Evolutionary conservation across 2,113 vertebrate genomes (phyloP).

Genomic region (Papio anubis): DNA sequence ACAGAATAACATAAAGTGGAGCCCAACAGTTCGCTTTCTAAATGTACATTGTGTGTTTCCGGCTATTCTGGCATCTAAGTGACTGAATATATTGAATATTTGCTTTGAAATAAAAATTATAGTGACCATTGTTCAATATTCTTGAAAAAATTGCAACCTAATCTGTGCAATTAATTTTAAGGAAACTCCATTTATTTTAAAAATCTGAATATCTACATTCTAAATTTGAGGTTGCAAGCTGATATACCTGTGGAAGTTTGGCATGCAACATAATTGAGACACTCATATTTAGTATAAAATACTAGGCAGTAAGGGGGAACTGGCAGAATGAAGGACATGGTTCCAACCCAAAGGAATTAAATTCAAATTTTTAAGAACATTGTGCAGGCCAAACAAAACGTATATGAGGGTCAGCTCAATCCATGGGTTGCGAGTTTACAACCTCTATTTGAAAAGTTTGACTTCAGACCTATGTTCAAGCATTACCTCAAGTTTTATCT

Average conservation of each 20-base stretch:
- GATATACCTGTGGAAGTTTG: background rate
- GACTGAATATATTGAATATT: background rate
- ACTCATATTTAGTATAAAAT: background rate
- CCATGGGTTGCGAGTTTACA: background rate
- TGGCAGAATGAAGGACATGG: background rate
- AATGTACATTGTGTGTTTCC: background rate
- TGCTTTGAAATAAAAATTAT: constrained; percentile 31
- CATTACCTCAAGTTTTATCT: background rate
- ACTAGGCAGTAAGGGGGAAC: background rate
- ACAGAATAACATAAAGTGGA: background rate
- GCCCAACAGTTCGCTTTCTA: background rate
- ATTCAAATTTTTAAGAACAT: background rate
- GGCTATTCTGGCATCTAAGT: background rate
- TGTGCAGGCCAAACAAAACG: background rate
- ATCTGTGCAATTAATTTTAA: background rate
- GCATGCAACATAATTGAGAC: background rate
- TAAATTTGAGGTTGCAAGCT: background rate
- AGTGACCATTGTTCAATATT: background rate
- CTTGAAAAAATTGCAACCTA: background rate
- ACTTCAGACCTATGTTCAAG: background rate
- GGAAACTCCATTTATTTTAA: background rate
- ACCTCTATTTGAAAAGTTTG: constrained; percentile 1
- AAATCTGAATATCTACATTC: background rate
- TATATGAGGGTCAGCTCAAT: background rate
- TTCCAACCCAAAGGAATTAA: background rate